phyloP scores from a whole-genome alignment of 2,888 invertebrate species.

The Limnephilus lunatus region DNA sequence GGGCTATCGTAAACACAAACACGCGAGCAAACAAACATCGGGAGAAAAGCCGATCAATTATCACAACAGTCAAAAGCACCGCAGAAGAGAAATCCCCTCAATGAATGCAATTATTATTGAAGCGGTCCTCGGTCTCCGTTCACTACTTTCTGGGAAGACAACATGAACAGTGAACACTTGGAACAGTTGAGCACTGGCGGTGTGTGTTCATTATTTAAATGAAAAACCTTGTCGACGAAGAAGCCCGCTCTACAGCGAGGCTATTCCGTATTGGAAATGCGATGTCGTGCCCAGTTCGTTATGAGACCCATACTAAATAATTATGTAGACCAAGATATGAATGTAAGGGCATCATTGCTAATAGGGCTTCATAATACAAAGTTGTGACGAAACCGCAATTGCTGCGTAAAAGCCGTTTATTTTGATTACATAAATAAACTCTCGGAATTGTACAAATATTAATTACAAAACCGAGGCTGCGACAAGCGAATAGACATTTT shows the following conservation, averaged over 20 bases:
- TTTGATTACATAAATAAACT: slow-evolving; percentile 10
- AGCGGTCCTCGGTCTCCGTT: neutral
- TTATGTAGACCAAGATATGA: slow-evolving; percentile 25
- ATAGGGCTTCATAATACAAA: slow-evolving; percentile 10
- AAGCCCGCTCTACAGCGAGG: neutral
- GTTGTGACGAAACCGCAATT: slow-evolving; percentile 11
- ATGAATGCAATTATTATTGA: neutral
- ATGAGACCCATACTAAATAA: slow-evolving; percentile 31
- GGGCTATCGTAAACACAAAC: neutral
- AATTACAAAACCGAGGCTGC: neutral
- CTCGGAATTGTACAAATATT: neutral
- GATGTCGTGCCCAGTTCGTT: slow-evolving; percentile 35
- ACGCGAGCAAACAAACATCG: neutral
- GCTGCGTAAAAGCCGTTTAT: slow-evolving; percentile 18
- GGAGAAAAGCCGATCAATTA: neutral
- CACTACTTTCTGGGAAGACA: neutral
- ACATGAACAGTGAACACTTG: neutral
- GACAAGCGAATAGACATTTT: neutral
- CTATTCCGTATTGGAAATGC: slow-evolving; percentile 17
- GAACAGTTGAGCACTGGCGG: neutral
- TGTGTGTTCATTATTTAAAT: neutral
- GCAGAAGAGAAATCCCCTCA: neutral
- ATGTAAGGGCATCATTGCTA: slow-evolving; percentile 27
- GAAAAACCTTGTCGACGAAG: neutral
- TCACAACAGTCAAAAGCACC: neutral